Evolutionary conservation across 2,113 vertebrate species (phyloP).

Genomic region (Heterocephalus glaber): DNA sequence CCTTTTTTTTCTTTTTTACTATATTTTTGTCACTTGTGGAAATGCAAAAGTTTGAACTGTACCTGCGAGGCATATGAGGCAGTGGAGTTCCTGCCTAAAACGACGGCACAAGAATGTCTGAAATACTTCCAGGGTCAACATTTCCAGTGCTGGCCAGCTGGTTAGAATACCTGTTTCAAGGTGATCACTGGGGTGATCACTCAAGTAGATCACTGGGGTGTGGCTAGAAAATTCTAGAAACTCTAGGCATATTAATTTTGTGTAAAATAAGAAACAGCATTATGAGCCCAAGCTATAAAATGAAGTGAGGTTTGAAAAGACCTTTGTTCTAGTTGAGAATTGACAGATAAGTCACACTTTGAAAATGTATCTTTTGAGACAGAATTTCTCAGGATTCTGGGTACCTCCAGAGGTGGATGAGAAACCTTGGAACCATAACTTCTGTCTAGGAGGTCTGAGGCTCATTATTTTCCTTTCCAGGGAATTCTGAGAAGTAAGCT

Average conservation of each 20-base stretch:
- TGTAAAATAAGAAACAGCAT: conserved; percentile 14
- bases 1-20: not conserved
- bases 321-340: not conserved
- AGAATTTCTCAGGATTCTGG: not conserved
- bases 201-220: not conserved
- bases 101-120: not conserved
- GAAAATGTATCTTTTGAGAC: not conserved
- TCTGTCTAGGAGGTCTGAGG: not conserved
- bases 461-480: not conserved
- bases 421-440: not conserved
- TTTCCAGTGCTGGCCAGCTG: conserved; percentile 12
- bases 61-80: not conserved
- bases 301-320: conserved; percentile 41
- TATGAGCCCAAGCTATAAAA: conserved; percentile 1
- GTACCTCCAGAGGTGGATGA: not conserved
- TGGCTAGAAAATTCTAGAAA: not conserved
- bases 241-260: not conserved
- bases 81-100: not conserved
- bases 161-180: conserved; percentile 39
- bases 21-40: not conserved
- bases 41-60: not conserved
- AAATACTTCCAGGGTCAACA: not conserved
- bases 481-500: conserved; percentile 35
- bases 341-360: not conserved
- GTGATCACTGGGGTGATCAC: not conserved